A percentile compares a stretch with the other conserved stretches of the same genome.
Evolutionary conservation across 2,113 vertebrate species (phyloP).

Genomic region (Ondatra zibethicus): DNA sequence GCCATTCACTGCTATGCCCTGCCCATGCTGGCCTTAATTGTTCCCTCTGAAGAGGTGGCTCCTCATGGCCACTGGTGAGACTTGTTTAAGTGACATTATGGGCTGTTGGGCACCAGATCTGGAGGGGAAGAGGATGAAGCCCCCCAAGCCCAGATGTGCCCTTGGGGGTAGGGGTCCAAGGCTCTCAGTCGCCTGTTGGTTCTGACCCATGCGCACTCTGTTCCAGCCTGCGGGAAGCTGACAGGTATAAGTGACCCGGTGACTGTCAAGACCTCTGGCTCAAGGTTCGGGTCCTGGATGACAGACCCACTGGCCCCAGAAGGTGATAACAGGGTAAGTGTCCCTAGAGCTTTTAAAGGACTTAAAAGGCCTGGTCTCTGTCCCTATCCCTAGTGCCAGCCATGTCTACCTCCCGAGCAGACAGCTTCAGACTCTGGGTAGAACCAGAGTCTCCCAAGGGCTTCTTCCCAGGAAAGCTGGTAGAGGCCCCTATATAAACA

Average conservation of each 20-base stretch:
- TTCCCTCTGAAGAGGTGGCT: neutral
- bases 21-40: neutral
- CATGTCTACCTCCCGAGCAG: neutral
- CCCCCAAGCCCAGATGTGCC: neutral
- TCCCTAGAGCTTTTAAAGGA: neutral
- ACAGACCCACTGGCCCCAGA: constrained; percentile 96
- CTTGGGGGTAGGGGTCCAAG: too few relatives aligned
- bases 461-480: neutral
- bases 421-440: fast-evolving
- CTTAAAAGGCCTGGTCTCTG: neutral
- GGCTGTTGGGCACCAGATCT: neutral
- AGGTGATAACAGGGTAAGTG: constrained; percentile 95
- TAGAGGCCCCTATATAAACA: neutral
- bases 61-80: neutral
- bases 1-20: neutral
- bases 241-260: constrained; percentile 97
- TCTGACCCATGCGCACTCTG: constrained; percentile 71
- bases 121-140: neutral
- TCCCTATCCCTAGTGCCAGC: fast-evolving
- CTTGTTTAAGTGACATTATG: too few relatives aligned
- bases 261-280: constrained; percentile 97
- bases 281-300: constrained; percentile 99
- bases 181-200: neutral
- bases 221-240: constrained; percentile 97
- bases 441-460: neutral